Evolutionary conservation across 2,113 vertebrate species (phyloP).

Genomic region (Albula goreensis): DNA sequence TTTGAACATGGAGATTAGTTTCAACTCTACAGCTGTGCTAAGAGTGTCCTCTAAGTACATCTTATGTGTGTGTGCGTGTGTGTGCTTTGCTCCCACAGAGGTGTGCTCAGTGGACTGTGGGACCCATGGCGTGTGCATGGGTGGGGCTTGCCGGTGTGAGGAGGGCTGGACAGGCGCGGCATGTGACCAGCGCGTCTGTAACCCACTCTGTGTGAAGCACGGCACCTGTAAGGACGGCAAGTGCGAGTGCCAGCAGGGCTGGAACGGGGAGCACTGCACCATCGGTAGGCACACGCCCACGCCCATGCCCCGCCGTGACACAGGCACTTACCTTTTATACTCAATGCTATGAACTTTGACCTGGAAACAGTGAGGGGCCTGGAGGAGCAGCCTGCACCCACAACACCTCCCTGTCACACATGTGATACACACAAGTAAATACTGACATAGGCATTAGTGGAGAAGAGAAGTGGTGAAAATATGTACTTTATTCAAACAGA

Average conservation of each 20-base stretch:
- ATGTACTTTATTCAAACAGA: no score
- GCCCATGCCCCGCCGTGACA: slow-evolving; percentile 76
- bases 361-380: slow-evolving; percentile 14
- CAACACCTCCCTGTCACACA: slow-evolving; percentile 23
- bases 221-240: slow-evolving; percentile 98
- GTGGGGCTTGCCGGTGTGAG: slow-evolving; percentile 93
- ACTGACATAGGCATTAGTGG: not conserved
- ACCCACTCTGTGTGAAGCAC: slow-evolving; percentile 96
- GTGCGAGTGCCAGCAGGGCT: slow-evolving; percentile 99
- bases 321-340: slow-evolving; percentile 83
- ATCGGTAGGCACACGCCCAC: slow-evolving; percentile 89
- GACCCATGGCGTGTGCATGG: slow-evolving; percentile 95
- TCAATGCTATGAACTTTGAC: slow-evolving; percentile 54
- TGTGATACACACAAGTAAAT: not conserved
- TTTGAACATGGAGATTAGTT: not conserved
- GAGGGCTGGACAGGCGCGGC: slow-evolving; percentile 95
- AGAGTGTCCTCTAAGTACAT: not conserved
- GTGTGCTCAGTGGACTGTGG: slow-evolving; percentile 98
- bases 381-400: slow-evolving; percentile 15
- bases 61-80: not conserved
- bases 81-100: slow-evolving; percentile 69
- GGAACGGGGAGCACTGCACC: slow-evolving; percentile 99
- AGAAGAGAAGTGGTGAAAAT: not conserved
- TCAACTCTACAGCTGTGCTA: not conserved
- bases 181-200: slow-evolving; percentile 97